These are phyloP conservation scores for Scaptomyza pallida DNA, from an alignment of 1,140 invertebrate genomes.

Conservation along the genomic window DNA sequence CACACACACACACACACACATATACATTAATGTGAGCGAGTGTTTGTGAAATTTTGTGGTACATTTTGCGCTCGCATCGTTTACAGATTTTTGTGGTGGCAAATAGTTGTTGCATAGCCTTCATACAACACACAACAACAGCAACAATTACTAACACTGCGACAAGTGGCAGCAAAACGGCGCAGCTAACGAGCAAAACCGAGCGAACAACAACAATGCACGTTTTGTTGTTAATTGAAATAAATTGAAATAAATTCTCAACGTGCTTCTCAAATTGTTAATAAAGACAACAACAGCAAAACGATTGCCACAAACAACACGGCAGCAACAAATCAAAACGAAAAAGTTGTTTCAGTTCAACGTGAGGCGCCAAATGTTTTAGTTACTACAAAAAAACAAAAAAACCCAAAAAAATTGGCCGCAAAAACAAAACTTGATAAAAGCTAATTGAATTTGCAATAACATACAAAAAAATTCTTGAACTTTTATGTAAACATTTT, in stretches of 20 bases:
- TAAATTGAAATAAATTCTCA: constrained; percentile 81
- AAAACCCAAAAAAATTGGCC: background rate
- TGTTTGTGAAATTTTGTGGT: constrained; percentile 65
- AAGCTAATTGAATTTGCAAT: constrained; percentile 10
- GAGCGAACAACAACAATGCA: constrained; percentile 21
- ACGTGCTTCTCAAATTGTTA: constrained; percentile 76
- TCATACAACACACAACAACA: constrained; percentile 64
- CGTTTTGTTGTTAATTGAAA: constrained; percentile 75
- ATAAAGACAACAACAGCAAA: constrained; percentile 55
- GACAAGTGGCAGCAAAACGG: constrained; percentile 66
- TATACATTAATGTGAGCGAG: background rate
- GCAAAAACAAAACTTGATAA: background rate
- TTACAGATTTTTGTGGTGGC: constrained; percentile 66
- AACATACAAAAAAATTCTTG: background rate
- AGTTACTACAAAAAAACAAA: background rate
- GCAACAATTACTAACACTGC: constrained; percentile 53
- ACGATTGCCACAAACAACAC: constrained; percentile 19
- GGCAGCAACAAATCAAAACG: constrained; percentile 16
- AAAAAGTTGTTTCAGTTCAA: constrained; percentile 38
- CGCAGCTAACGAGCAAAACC: constrained; percentile 13
- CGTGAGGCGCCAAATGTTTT: constrained; percentile 21
- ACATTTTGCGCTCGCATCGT: constrained; percentile 62
- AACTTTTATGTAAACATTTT: constrained; percentile 2
- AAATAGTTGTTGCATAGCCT: constrained; percentile 77
- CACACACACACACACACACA: constrained; percentile 17